phyloP scores from a whole-genome alignment of 2,888 invertebrate species.

The Neocrepidodera transversa region DNA sequence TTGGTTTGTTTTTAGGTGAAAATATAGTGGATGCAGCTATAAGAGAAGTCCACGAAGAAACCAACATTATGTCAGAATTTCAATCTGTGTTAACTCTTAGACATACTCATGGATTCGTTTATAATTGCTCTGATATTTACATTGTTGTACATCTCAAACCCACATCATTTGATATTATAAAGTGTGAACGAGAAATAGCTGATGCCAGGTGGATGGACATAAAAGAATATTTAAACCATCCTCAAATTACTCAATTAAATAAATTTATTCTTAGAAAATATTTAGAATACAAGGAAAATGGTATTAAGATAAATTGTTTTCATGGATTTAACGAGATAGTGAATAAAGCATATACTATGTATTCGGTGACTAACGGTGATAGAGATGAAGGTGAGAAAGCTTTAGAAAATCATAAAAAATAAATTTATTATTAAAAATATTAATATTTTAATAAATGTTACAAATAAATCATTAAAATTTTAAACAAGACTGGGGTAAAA shows the following conservation, averaged over 20 bases:
- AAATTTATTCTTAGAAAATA: slow-evolving; percentile 71
- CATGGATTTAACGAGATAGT: slow-evolving; percentile 62
- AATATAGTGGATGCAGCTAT: slow-evolving; percentile 81
- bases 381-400: slow-evolving; percentile 1
- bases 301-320: slow-evolving; percentile 67
- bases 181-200: slow-evolving; percentile 79
- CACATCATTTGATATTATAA: slow-evolving; percentile 67
- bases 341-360: slow-evolving; percentile 61
- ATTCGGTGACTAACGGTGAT: slow-evolving; percentile 47
- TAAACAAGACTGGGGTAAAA: too few species aligned
- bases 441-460: slow-evolving; percentile 3
- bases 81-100: slow-evolving; percentile 77
- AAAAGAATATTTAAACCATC: slow-evolving; percentile 73
- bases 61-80: slow-evolving; percentile 80
- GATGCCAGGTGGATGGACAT: slow-evolving; percentile 85
- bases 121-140: slow-evolving; percentile 88
- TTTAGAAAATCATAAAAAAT: background rate
- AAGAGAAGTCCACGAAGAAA: slow-evolving; percentile 91
- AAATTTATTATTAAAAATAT: background rate
- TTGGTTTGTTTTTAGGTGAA: slow-evolving; percentile 68
- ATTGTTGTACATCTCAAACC: slow-evolving; percentile 78
- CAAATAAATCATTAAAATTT: slow-evolving; percentile 2
- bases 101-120: slow-evolving; percentile 78
- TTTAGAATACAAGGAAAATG: slow-evolving; percentile 69
- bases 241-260: slow-evolving; percentile 76